Conservation (phyloP, 2,113 vertebrate genomes). For the Cyanoliseus patagonus region DNA sequence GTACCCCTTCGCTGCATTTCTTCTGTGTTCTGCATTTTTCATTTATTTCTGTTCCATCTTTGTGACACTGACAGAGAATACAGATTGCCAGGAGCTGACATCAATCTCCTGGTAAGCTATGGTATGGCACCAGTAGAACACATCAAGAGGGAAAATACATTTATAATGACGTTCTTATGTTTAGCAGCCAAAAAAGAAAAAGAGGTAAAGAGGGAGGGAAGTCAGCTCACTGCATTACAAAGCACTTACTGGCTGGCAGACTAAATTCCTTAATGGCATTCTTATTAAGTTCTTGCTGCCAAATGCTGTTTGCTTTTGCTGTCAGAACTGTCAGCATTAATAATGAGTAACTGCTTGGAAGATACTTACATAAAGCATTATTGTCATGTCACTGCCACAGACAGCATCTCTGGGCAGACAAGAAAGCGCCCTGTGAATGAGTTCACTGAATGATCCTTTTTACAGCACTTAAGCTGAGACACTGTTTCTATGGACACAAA, state of each 20-base stretch:
- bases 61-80: neutral
- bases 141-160: neutral
- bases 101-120: neutral
- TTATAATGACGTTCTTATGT: neutral
- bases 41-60: neutral
- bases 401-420: neutral
- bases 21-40: neutral
- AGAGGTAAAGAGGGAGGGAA: neutral
- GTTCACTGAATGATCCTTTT: neutral
- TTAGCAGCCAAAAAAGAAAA: neutral
- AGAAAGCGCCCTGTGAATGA: neutral
- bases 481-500: neutral
- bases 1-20: neutral
- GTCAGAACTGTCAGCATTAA: conserved; percentile 46
- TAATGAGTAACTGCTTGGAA: conserved; percentile 38
- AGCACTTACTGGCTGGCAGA: neutral
- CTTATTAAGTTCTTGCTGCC: conserved; percentile 35
- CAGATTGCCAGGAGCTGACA: neutral
- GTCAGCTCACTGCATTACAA: neutral
- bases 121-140: neutral
- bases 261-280: neutral
- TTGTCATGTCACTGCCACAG: neutral
- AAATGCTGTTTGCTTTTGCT: conserved; percentile 47
- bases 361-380: neutral
- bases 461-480: neutral